Conservation (phyloP, 2,797 vertebrate species). For the Enteromius fasciolatus region DNA sequence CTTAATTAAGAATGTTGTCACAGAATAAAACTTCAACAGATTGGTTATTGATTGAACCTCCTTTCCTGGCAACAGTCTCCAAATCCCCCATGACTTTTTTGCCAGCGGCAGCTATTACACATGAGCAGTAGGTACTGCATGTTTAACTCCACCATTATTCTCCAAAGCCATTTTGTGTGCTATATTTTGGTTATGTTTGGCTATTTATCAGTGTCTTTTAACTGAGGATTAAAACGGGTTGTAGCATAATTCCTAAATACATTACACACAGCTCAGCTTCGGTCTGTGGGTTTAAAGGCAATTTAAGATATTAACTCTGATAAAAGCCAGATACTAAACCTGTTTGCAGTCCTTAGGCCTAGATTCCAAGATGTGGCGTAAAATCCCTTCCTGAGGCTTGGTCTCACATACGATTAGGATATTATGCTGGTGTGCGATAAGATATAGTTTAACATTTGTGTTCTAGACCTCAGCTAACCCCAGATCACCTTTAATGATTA, state of each 20-base stretch:
- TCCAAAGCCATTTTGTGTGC: conserved; percentile 27
- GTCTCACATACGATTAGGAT: conserved; percentile 36
- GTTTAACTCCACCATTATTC: conserved; percentile 47
- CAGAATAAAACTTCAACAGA: conserved; percentile 60
- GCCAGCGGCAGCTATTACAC: conserved; percentile 40
- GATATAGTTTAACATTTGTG: conserved; percentile 41
- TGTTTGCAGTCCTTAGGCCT: conserved; percentile 44
- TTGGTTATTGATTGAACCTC: conserved; percentile 61
- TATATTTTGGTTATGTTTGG: conserved; percentile 31
- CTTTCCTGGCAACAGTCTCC: conserved; percentile 48
- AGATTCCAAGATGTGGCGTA: conserved; percentile 28
- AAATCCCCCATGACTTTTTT: conserved; percentile 52
- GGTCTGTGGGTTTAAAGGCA: conserved; percentile 32
- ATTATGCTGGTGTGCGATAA: conserved; percentile 41
- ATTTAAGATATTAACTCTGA: conserved; percentile 37
- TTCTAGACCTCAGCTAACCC: conserved; percentile 37
- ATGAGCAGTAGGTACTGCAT: conserved; percentile 35
- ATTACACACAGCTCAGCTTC: conserved; percentile 13
- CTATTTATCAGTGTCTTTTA: conserved; percentile 42
- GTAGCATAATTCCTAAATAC: conserved; percentile 32
- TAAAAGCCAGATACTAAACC: conserved; percentile 38
- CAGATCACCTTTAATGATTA: conserved; percentile 40
- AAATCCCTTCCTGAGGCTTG: conserved; percentile 44
- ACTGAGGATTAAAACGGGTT: conserved; percentile 23
- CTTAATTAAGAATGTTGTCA: conserved; percentile 63